phyloP scores from a whole-genome alignment of 37 sponge, comb jelly and placozoan species.

The Mnemiopsis leidyi region DNA sequence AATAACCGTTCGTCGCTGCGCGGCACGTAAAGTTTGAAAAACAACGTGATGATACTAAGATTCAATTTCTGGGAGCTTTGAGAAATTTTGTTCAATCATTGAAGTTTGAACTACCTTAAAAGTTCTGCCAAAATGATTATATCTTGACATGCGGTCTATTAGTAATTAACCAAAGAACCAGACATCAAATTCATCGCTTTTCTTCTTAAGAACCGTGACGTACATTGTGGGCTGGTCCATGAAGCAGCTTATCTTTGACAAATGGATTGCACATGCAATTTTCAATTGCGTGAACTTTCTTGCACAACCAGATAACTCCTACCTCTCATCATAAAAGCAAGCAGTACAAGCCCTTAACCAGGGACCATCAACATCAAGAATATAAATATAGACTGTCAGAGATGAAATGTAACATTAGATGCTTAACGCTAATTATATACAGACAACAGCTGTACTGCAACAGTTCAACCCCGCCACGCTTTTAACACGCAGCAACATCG shows the following conservation, averaged over 20 bases:
- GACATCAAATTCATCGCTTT: background rate
- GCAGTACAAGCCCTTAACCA: too few species aligned
- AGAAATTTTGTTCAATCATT: too few species aligned
- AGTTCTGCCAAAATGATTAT: too few species aligned
- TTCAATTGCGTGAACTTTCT: too few species aligned
- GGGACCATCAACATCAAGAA: too few species aligned
- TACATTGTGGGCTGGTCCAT: background rate
- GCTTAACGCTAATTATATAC: background rate
- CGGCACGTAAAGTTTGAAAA: background rate
- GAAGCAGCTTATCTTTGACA: too few species aligned
- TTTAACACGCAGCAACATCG: background rate
- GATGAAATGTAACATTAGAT: background rate
- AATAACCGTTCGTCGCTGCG: background rate
- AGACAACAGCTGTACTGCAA: background rate
- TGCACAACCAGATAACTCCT: too few species aligned
- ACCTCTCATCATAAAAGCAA: too few species aligned
- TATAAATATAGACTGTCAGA: background rate
- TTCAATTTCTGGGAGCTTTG: background rate
- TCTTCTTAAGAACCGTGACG: background rate
- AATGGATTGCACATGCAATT: too few species aligned
- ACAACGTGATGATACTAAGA: background rate
- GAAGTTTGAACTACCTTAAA: too few species aligned
- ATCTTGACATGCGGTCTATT: background rate
- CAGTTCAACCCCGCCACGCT: background rate
- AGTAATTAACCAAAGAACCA: background rate